Evolutionary conservation across 2,888 invertebrate genomes (phyloP), one percentile per base, ranked within the genome.

Genomic region (Parnassius glacialis): DNA sequence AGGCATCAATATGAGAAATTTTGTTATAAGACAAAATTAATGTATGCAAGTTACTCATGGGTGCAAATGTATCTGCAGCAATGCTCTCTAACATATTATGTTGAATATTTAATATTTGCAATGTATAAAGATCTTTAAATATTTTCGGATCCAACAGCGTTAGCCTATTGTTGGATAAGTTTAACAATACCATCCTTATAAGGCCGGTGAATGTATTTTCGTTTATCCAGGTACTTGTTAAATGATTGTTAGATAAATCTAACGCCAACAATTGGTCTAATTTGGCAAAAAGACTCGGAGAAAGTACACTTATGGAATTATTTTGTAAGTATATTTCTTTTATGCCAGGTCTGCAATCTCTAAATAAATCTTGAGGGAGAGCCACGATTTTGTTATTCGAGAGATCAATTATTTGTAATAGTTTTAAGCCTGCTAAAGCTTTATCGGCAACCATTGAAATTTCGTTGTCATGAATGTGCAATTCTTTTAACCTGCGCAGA

Each of bases 21-120:
- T 95, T 95, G 88, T 98, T 98, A 83, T 95, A 95, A 3, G 97
- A 96, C 70, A 98, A 92, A 64, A 97, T 94, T 70, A 98, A 91
- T 12, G 97, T 97, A 85, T 98, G 97, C 66, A 98, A 92, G 88
- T 98, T 98, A 81, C 96, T 97, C 95, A 97, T 96, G 5, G 97
- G 96, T 48, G 97, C 94, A 83, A 98, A 98, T 1, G 97, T 96
- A 75, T 97, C 96, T 9, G 97, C 96, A 9, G 96, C 95, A 66
- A 98, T 95, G 64, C 93, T 95, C 79, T 96, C 96, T 61, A 98
- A 88, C 76, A 94, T 93, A 81, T 98, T 98, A 81, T 96, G 94
- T 71, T 97, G 96, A 69, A 98, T 92, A 79, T 97, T 97, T 55
- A 98, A 91, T 70, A 96, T 95, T 86, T 97, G 96, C 64, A 98